Evolutionary conservation across 2,797 vertebrate genomes (phyloP), one percentile per base, ranked within the genome.

Genomic region (Crypturellus tataupa): DNA sequence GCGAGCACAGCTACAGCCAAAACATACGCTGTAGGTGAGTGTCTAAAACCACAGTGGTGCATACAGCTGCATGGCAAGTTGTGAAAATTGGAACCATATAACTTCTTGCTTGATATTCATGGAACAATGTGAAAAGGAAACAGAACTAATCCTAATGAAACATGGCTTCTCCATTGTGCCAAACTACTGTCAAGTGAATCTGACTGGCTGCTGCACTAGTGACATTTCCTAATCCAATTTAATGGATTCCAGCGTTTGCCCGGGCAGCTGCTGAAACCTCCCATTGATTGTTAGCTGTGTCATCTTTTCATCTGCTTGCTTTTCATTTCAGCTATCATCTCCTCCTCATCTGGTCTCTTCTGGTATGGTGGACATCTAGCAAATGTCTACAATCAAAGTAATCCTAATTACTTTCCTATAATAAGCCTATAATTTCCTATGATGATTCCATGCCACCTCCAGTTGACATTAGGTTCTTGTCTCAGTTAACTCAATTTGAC

Each of bases 141-240:
- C 37, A 77, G 40, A 25, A 47, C 51, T 84, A 86, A 91, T 77
- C 44, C 31, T 91, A 87, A 92, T 84, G 81, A 84, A 95, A 87
- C 51, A 20, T 64, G 64, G 84, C 47, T 63, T 70, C 31, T 88
- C 40, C 56, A n/a, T 40, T 62, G 25, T 85, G 79, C 47, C 49
- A 49, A 73, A 62, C 33, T 46, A 6, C 44, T 77, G 1, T 56
- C 70, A 79, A 75, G 59, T 63, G 59, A 70, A 62, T 40, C 33
- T 70, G 56, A 67, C 51, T 91, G 77, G 55, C 75, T 84, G 40
- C 60, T 84, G 80, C 71, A 59, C 67, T 59, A 40, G 27, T 84
- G 73, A 51, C 23, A 80, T 88, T 90, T 88, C 77, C 70, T 75
- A 88, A 80, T 85, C 23, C 37, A 73, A 12, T 88, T 35, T 77